A percentile compares a stretch with the other conserved stretches of the same genome.
These are phyloP conservation scores for Ictidomys tridecemlineatus DNA, from an alignment of 2,113 vertebrate genomes.

Conservation along the genomic window DNA sequence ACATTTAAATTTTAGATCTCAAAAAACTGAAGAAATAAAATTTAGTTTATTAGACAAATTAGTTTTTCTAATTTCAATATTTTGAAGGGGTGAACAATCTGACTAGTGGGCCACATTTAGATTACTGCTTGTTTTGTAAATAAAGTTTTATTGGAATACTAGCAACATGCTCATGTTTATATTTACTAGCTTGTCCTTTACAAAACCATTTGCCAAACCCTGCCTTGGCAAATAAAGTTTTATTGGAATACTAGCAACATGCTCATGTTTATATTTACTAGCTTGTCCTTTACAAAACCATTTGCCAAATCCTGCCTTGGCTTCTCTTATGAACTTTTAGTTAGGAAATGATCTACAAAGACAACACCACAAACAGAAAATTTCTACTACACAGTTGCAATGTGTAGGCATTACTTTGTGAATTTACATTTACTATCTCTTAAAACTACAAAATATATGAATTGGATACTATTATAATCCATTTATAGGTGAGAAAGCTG, in stretches of 20 bases:
- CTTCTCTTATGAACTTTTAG: not conserved
- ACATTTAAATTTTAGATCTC: slow-evolving; percentile 35
- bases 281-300: not conserved
- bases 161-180: too few species aligned
- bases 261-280: not conserved
- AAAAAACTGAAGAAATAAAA: slow-evolving; percentile 11
- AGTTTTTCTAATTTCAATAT: slow-evolving; percentile 5
- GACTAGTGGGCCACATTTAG: not conserved
- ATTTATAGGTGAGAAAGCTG: slow-evolving; percentile 38
- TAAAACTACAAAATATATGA: not conserved
- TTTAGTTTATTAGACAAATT: not conserved
- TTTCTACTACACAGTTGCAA: not conserved
- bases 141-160: not conserved
- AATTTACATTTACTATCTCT: not conserved
- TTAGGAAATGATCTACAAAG: slow-evolving; percentile 12
- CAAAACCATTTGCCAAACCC: not conserved
- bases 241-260: not conserved
- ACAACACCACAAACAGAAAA: not conserved
- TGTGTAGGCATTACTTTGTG: not conserved
- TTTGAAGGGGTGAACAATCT: not conserved
- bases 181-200: not conserved
- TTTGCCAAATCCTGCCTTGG: not conserved
- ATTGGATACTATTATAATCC: not conserved
- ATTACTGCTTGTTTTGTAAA: not conserved
- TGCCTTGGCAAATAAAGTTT: slow-evolving; percentile 29